A percentile compares a stretch with the other conserved stretches of the same genome.
Conservation (phyloP, 1,140 invertebrate species). For the Aricia agestis region DNA sequence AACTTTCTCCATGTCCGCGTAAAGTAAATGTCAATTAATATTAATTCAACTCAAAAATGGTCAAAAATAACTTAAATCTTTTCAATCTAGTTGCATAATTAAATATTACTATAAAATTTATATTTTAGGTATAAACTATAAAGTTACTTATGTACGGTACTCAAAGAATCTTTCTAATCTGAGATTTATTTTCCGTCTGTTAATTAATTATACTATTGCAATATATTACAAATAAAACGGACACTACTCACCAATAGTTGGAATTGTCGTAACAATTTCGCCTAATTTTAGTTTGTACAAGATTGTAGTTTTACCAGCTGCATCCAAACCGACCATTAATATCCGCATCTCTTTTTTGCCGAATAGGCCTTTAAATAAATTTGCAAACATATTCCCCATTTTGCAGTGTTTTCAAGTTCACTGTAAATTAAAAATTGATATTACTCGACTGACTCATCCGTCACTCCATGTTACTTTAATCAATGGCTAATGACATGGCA, state of each 20-base stretch:
- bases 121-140: no score
- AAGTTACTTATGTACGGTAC: no score
- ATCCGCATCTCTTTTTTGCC: conserved; percentile 99
- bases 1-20: neutral
- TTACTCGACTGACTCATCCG: conserved; percentile 59
- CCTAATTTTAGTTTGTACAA: conserved; percentile 99
- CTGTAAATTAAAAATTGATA: conserved; percentile 64
- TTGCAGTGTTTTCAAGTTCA: conserved; percentile 74
- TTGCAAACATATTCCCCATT: conserved; percentile 92
- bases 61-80: no score
- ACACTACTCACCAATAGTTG: conserved; percentile 93
- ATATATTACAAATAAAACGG: neutral
- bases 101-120: no score
- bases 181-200: no score
- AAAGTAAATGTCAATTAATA: neutral
- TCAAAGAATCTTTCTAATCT: no score
- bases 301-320: conserved; percentile 99
- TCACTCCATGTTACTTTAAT: conserved; percentile 66
- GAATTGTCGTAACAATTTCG: conserved; percentile 99
- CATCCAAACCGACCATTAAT: conserved; percentile 98
- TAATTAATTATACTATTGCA: neutral
- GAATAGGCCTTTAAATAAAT: conserved; percentile 96
- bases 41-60: neutral
- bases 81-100: no score
- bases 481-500: conserved; percentile 75